Conservation (phyloP, 2,113 vertebrate genomes). For the Struthidea cinerea region DNA sequence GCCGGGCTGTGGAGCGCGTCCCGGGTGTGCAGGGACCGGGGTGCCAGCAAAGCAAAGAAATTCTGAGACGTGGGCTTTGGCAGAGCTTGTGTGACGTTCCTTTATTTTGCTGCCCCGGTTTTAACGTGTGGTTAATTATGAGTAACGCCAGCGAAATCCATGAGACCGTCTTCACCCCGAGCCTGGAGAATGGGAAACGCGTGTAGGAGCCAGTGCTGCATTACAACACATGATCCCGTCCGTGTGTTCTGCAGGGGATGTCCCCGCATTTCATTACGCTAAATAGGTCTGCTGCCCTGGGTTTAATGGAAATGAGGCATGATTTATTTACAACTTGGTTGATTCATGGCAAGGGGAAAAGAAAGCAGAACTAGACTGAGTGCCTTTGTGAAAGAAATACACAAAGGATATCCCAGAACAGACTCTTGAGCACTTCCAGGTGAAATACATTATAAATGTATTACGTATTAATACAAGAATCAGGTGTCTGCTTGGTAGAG, state of each 20-base stretch:
- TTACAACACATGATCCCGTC: fast-evolving
- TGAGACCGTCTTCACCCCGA: not conserved
- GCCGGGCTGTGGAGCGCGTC: not conserved
- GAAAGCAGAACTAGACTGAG: not conserved
- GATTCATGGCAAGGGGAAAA: not conserved
- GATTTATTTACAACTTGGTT: not conserved
- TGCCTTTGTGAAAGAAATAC: not conserved
- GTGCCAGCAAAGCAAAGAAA: not conserved
- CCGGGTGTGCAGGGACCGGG: not conserved
- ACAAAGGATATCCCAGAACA: not conserved
- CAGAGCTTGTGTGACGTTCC: not conserved
- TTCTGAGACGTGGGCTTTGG: fast-evolving
- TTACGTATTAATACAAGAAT: not conserved
- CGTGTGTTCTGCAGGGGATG: fast-evolving
- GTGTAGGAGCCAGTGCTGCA: fast-evolving
- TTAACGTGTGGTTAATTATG: not conserved
- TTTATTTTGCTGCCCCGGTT: not conserved
- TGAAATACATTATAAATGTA: not conserved
- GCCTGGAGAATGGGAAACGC: fast-evolving
- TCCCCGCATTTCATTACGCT: not conserved
- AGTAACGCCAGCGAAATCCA: not conserved
- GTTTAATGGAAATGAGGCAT: not conserved
- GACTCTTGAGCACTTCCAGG: not conserved
- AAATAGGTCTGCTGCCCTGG: not conserved
- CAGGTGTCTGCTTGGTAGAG: not conserved